Percentiles rank a stretch among this genome's conserved stretches.
Evolutionary conservation across 1,140 invertebrate genomes (phyloP).

Genomic region (Harpegnathos saltator): DNA sequence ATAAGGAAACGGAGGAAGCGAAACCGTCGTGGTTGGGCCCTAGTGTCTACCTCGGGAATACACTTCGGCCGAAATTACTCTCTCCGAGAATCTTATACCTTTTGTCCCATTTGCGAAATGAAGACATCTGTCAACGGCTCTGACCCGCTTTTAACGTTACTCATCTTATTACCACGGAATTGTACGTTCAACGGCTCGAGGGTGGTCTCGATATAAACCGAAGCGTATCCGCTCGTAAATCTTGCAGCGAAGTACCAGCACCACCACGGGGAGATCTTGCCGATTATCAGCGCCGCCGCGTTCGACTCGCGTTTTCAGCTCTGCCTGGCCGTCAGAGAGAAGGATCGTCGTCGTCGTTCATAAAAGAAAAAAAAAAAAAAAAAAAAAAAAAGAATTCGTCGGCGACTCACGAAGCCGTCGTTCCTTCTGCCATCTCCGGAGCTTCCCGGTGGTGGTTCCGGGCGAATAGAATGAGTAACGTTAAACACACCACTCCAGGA

Average conservation of each 20-base stretch:
- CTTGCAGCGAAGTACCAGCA: too few relatives aligned
- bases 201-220: too few relatives aligned
- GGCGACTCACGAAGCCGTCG: not conserved
- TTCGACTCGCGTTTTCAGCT: too few relatives aligned
- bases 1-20: too few relatives aligned
- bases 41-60: not conserved
- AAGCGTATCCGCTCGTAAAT: too few relatives aligned
- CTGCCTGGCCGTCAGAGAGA: too few relatives aligned
- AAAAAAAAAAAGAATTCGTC: not conserved
- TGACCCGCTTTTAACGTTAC: too few relatives aligned
- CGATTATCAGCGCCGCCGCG: too few relatives aligned
- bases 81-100: not conserved
- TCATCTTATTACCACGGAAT: too few relatives aligned
- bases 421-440: conserved; percentile 8
- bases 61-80: not conserved
- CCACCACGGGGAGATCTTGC: too few relatives aligned
- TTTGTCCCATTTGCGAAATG: not conserved
- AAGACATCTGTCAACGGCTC: not conserved
- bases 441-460: not conserved
- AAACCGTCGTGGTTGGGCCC: not conserved
- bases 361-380: not conserved
- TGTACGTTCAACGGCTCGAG: too few relatives aligned
- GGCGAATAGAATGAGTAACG: conserved; percentile 33
- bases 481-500: conserved; percentile 42
- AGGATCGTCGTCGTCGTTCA: too few relatives aligned